A percentile compares a stretch with the other conserved stretches of the same genome.
These are phyloP conservation scores for Andrena cerasifolii DNA, from an alignment of 1,140 invertebrate genomes.

Conservation along the genomic window DNA sequence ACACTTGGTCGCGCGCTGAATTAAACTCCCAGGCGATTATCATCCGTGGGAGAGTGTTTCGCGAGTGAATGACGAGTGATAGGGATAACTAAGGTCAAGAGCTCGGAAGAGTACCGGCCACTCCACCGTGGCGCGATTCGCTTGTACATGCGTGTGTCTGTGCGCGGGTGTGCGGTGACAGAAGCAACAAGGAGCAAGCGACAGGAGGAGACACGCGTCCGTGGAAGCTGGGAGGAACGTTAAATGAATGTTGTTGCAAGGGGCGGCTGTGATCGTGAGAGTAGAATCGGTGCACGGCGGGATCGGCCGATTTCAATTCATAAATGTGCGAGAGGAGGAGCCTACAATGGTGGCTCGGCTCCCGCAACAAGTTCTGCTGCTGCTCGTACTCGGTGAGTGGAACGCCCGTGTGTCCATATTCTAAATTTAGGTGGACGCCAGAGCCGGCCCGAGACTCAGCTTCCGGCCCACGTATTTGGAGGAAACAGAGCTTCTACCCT, in stretches of 20 bases:
- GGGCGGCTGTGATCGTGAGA: constrained; percentile 69
- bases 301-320: constrained; percentile 76
- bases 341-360: constrained; percentile 78
- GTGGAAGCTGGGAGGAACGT: constrained; percentile 53
- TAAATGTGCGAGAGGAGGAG: constrained; percentile 77
- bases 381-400: constrained; percentile 79
- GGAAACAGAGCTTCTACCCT: not conserved
- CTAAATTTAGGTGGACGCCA: constrained; percentile 51
- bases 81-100: too few relatives aligned
- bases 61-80: too few relatives aligned
- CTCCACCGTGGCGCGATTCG: not conserved
- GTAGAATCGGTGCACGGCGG: constrained; percentile 69
- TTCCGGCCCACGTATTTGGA: not conserved
- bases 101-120: too few relatives aligned
- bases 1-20: constrained; percentile 2
- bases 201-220: not conserved
- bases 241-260: constrained; percentile 75
- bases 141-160: not conserved
- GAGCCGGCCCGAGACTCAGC: not conserved
- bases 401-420: constrained; percentile 25
- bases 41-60: not conserved
- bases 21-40: not conserved
- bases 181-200: not conserved
- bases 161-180: not conserved
- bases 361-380: constrained; percentile 80